Percentiles rank a stretch among this genome's conserved stretches.
phyloP scores from a whole-genome alignment of 1,140 invertebrate genomes.

The Protaetia brevitarsis region DNA sequence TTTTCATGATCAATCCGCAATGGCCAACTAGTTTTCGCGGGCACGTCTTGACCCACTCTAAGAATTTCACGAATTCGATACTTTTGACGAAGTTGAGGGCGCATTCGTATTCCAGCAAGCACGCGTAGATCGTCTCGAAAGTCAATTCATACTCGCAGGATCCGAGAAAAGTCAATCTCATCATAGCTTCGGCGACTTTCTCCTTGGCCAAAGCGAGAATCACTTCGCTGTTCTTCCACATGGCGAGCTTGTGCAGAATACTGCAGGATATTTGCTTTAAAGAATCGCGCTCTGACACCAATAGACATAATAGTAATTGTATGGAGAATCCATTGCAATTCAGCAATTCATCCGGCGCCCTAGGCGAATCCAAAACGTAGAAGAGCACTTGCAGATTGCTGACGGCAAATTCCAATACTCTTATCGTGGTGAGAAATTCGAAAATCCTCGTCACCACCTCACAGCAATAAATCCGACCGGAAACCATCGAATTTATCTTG shows the following conservation, averaged over 20 bases:
- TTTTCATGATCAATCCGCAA: conserved; percentile 31
- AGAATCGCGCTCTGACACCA: conserved; percentile 28
- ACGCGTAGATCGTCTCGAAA: conserved; percentile 34
- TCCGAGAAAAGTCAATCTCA: conserved; percentile 32
- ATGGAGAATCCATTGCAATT: conserved; percentile 28
- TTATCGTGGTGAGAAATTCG: conserved; percentile 30
- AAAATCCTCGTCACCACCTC: not conserved
- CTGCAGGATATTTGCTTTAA: conserved; percentile 23
- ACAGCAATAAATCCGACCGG: not conserved
- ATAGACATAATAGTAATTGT: conserved; percentile 27
- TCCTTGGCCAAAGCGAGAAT: conserved; percentile 28
- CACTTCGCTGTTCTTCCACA: conserved; percentile 29
- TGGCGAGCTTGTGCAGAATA: conserved; percentile 32
- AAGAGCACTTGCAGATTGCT: conserved; percentile 32
- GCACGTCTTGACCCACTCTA: conserved; percentile 38
- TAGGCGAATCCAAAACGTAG: conserved; percentile 30
- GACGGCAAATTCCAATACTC: conserved; percentile 28
- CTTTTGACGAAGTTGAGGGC: conserved; percentile 35
- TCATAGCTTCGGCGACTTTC: conserved; percentile 34
- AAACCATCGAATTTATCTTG: not conserved
- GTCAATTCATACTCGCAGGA: conserved; percentile 24
- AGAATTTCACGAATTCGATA: conserved; percentile 39
- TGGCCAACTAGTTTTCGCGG: conserved; percentile 27
- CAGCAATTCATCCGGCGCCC: conserved; percentile 27
- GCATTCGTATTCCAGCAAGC: conserved; percentile 33